A percentile compares a stretch with the other conserved stretches of the same genome.
These are phyloP conservation scores for Gallinago undulata DNA, from an alignment of 2,113 vertebrate genomes.

Conservation along the genomic window DNA sequence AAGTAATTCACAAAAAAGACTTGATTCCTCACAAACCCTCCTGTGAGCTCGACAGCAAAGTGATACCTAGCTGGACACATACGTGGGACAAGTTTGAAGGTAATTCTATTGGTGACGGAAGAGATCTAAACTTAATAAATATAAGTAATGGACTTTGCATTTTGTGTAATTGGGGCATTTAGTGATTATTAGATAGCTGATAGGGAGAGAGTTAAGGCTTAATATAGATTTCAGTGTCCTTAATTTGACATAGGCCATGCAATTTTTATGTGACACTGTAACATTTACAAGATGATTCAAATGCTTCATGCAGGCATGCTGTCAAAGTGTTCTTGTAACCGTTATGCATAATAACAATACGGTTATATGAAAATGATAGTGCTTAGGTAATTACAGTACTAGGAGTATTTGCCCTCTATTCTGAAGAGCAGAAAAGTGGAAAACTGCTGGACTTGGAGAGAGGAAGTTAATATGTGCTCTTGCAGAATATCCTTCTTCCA, in stretches of 20 bases:
- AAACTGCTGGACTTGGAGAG: neutral
- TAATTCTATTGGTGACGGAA: neutral
- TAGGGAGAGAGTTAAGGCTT: neutral
- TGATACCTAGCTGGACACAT: neutral
- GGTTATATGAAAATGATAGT: neutral
- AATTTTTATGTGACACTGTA: neutral
- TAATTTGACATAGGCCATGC: neutral
- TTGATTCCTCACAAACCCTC: neutral
- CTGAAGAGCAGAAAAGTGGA: neutral
- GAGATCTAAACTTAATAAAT: neutral
- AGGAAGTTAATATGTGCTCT: neutral
- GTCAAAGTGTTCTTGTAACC: neutral
- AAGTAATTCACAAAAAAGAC: neutral
- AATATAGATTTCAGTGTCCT: neutral
- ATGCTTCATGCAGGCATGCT: neutral
- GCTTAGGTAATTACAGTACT: neutral
- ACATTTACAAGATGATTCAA: neutral
- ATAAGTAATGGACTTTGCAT: neutral
- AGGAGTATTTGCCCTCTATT: neutral
- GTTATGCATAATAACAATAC: neutral
- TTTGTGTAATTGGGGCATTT: neutral
- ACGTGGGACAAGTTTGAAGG: neutral
- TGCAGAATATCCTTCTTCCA: neutral
- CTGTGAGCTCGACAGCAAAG: neutral
- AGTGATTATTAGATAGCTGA: neutral